Percentiles rank a stretch among this genome's conserved stretches.
These are phyloP conservation scores for Morone saxatilis DNA, from an alignment of 2,113 vertebrate genomes.

Conservation along the genomic window DNA sequence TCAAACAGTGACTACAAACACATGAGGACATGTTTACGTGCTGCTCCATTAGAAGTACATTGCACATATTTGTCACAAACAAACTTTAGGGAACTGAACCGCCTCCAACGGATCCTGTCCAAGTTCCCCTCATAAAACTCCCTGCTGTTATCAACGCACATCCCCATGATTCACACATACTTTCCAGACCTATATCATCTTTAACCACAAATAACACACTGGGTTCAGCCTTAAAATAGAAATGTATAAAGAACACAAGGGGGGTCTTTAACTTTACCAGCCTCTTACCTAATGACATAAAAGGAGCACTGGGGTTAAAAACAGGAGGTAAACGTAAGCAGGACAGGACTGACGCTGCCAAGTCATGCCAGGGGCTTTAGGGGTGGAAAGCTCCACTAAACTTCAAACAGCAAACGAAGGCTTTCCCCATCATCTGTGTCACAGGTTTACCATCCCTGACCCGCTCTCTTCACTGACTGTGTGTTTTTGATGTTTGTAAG, in stretches of 20 bases:
- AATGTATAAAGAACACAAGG: neutral
- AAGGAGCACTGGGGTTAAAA: constrained; percentile 6
- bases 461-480: neutral
- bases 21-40: constrained; percentile 25
- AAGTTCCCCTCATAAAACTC: constrained; percentile 68
- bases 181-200: constrained; percentile 60
- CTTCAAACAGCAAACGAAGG: constrained; percentile 49
- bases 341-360: constrained; percentile 10
- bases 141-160: constrained; percentile 11
- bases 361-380: neutral
- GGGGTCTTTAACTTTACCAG: constrained; percentile 17
- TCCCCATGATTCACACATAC: constrained; percentile 61
- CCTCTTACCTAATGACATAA: constrained; percentile 29
- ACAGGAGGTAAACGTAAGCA: constrained; percentile 20
- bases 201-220: neutral
- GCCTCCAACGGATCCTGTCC: constrained; percentile 25
- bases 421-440: constrained; percentile 6
- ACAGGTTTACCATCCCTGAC: constrained; percentile 18
- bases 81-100: constrained; percentile 28
- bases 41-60: constrained; percentile 27
- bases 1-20: constrained; percentile 9
- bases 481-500: constrained; percentile 48
- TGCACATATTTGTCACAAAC: constrained; percentile 43
- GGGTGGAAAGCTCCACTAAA: constrained; percentile 36
- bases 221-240: constrained; percentile 19